Evolutionary conservation across 2,888 invertebrate genomes (phyloP), one percentile per base, ranked within the genome.

Genomic region (Callyntrura guangdongensis): DNA sequence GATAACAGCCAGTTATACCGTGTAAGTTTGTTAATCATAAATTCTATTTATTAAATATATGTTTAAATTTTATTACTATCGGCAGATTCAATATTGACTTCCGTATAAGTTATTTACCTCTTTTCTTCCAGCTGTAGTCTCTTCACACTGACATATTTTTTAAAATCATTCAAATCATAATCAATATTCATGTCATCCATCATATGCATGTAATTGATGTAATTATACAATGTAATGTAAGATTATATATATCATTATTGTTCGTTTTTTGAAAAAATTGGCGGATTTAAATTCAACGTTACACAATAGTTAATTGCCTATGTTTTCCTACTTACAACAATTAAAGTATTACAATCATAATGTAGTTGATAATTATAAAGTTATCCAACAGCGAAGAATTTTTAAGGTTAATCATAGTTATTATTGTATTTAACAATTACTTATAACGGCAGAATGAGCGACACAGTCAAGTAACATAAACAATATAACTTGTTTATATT

Each of bases 231-330:
- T 53, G n/a, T n/a, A 53, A 14, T 53, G n/a, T n/a, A 14, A 53
- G 2, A n/a, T 53, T 53, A 27, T 67, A 14, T 14, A n/a, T 69
- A 69, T 69, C 74, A 74, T 86, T 86, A 86, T 86, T 86, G 74
- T 81, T 79, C 87, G 79, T 87, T 87, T 53, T 69, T 69, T 17
- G 17, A 81, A 61, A 86, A 72, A 87, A 87, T 49, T 87, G 69
- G 81, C 64, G 67, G 81, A 17, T n/a, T 53, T 79, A 64, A 49
- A 79, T 67, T 81, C 69, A 49, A 81, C 67, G 22, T 36, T 67
- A 67, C 81, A 56, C 20, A 2, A 67, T 79, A 53, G 22, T 49
- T 56, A 85, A 56, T 56, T 59, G 25, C 12, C 9, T 49, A 49
- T 69, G 49, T 5, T 64, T 53, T 64, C 12, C 25, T 47, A 53